phyloP scores from a whole-genome alignment of 2,888 invertebrate genomes.

The Aethes cnicana region DNA sequence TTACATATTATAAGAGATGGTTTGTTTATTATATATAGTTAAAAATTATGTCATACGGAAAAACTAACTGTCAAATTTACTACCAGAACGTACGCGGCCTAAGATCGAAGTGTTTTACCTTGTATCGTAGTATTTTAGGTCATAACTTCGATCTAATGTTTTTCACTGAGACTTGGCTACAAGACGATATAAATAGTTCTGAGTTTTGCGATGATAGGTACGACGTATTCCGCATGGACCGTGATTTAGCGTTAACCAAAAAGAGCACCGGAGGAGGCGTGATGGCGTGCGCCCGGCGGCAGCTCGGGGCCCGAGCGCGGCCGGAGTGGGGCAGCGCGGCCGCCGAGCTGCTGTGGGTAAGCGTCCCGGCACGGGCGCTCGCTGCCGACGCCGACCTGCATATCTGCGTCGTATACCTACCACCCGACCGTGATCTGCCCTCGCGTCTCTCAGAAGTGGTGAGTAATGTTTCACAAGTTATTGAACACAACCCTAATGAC shows the following conservation, averaged over 20 bases:
- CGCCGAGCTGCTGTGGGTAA: no score
- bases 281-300: background rate
- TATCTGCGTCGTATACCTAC: no score
- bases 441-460: no score
- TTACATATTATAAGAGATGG: background rate
- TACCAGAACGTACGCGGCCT: conserved; percentile 6
- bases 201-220: conserved; percentile 10
- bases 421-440: no score
- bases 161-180: background rate
- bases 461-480: no score
- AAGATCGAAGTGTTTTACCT: background rate
- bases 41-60: no score
- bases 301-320: background rate
- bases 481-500: no score
- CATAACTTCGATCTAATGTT: background rate
- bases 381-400: no score
- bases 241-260: background rate
- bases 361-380: no score
- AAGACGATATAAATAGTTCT: background rate
- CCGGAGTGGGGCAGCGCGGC: no score
- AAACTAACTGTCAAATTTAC: background rate
- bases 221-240: background rate
- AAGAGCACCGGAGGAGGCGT: conserved; percentile 6
- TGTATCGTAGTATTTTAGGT: background rate
- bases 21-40: no score